Evolutionary conservation across 2,113 vertebrate genomes (phyloP).

Genomic region (Uropsilus gracilis): DNA sequence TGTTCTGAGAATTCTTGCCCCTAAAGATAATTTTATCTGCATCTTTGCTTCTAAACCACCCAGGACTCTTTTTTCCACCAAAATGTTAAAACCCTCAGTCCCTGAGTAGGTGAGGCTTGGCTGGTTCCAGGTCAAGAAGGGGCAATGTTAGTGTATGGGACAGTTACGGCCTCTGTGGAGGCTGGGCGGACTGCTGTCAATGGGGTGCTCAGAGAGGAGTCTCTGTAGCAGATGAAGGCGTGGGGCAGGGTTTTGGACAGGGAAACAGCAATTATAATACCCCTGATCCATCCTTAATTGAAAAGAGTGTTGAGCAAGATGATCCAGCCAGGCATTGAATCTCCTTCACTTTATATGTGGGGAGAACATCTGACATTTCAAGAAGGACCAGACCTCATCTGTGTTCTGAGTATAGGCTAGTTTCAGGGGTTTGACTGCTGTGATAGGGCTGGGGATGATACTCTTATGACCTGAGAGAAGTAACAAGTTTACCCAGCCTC

Average conservation of each 20-base stretch:
- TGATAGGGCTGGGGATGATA: not conserved
- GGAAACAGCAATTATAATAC: not conserved
- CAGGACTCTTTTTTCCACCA: not conserved
- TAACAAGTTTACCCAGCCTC: fast-evolving
- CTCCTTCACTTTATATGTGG: not conserved
- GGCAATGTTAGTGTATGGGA: not conserved
- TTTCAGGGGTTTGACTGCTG: not conserved
- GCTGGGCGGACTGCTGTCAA: not conserved
- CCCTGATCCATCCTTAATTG: not conserved
- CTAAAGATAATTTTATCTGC: not conserved
- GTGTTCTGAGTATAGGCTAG: not conserved
- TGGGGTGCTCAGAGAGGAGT: too few species aligned
- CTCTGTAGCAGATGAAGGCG: not conserved
- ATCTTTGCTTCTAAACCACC: not conserved
- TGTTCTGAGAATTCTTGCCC: conserved; percentile 1
- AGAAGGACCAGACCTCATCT: not conserved
- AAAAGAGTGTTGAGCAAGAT: not conserved
- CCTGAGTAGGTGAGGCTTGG: conserved; percentile 7
- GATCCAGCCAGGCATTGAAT: not conserved
- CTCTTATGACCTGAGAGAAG: not conserved
- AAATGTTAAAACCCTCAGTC: not conserved
- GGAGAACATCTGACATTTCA: not conserved
- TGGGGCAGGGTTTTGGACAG: not conserved
- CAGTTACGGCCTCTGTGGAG: not conserved
- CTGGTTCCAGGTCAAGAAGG: not conserved